Evolutionary conservation across 1,140 invertebrate species (phyloP), one percentile per base, ranked within the genome.

Genomic region (Kradibia gibbosae): DNA sequence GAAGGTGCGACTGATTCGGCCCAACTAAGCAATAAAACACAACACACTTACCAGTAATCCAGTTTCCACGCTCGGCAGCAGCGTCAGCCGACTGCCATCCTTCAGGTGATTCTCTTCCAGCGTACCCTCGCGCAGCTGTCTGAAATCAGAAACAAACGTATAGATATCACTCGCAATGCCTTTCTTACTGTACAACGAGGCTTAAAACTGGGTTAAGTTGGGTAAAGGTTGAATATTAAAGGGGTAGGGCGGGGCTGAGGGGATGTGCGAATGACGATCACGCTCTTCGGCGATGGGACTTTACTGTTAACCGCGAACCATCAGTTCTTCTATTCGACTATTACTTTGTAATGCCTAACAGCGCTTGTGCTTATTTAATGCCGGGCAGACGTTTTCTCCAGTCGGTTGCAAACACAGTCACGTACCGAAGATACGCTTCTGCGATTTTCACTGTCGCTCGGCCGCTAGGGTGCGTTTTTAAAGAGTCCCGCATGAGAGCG

Each of bases 31-130:
- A 7, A 15, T 15, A 15, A 48, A 48, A 48, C 45, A 48, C 34
- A 17, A n/a, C 2, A 53, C 15, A 65, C 96, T 96, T 93, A 98
- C 97, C 95, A 98, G 92, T 86, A 98, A 93, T 90, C 97, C 97
- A 85, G 97, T 98, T 93, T 98, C 97, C 76, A 98, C 96, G 92
- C 95, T 97, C 73, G 97, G 97, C 87, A 98, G 93, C 85, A 98
- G 93, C 83, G 96, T 97, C 82, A 98, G 94, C 86, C 95, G 94
- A 84, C 96, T 96, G 81, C 96, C 97, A 91, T 98, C 96, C 88
- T 95, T 93, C 81, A 98, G 92, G 82, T 95, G 95, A 92, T 98
- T 97, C 89, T 98, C 96, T 90, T 94, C 93, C 57, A 98, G 92
- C 81, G 94, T 96, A 65, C 97, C 97, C 84, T 97, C 96, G 86